Evolutionary conservation across 2,888 invertebrate genomes (phyloP).

Genomic region (Plebejus melissa): DNA sequence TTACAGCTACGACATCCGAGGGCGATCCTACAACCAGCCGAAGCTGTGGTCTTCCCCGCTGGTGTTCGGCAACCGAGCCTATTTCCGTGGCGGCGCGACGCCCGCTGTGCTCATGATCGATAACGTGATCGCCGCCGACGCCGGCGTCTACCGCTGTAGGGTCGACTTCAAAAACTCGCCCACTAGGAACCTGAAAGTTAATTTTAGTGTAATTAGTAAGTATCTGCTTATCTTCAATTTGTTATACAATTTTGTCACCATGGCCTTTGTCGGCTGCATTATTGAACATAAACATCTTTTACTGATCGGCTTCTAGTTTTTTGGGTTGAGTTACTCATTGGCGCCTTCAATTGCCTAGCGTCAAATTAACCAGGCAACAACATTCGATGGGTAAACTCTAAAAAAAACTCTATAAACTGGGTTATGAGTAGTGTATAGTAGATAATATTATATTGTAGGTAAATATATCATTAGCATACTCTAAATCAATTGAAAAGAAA

Average conservation of each 20-base stretch:
- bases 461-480: not conserved
- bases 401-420: too few species aligned
- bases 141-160: conserved; percentile 91
- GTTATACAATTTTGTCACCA: too few species aligned
- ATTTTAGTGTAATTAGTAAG: conserved; percentile 95
- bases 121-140: conserved; percentile 86
- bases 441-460: too few species aligned
- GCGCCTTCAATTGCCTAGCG: too few species aligned
- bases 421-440: too few species aligned
- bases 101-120: conserved; percentile 89
- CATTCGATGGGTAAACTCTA: too few species aligned
- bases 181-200: conserved; percentile 92
- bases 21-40: conserved; percentile 85
- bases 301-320: too few species aligned
- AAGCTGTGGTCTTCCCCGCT: conserved; percentile 90
- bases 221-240: conserved; percentile 42
- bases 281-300: too few species aligned
- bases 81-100: conserved; percentile 85
- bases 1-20: conserved; percentile 87
- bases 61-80: conserved; percentile 86
- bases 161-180: conserved; percentile 95
- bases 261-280: too few species aligned
- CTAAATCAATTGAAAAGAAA: not conserved
- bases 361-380: too few species aligned
- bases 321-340: too few species aligned